These are phyloP conservation scores for Pachyrhynchus sulphureomaculatus DNA, from an alignment of 1,140 invertebrate genomes.

Conservation along the genomic window DNA sequence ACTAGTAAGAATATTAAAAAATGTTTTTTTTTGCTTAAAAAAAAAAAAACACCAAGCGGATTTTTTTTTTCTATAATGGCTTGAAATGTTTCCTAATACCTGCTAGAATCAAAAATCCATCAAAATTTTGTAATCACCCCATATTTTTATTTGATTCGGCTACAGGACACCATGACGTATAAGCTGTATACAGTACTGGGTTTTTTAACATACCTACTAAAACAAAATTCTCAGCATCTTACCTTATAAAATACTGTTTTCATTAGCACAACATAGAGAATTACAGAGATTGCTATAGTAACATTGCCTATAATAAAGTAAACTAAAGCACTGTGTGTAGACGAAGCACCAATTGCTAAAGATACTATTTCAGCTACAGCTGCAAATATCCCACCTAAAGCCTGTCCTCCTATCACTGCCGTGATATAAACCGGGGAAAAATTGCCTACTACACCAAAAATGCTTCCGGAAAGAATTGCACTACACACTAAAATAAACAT, in stretches of 20 bases:
- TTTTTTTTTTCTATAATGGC: too few species aligned
- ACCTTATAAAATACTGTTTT: conserved; percentile 72
- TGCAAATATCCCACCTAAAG: conserved; percentile 86
- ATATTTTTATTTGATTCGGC: too few species aligned
- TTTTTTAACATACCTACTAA: too few species aligned
- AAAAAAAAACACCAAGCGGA: too few species aligned
- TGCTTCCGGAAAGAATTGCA: conserved; percentile 78
- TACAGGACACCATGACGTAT: too few species aligned
- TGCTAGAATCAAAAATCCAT: too few species aligned
- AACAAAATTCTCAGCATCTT: too few species aligned
- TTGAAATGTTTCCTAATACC: too few species aligned
- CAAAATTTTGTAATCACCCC: too few species aligned
- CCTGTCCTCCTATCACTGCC: conserved; percentile 84
- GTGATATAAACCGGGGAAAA: conserved; percentile 87
- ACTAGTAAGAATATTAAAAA: too few species aligned
- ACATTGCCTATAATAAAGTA: conserved; percentile 84
- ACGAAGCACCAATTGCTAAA: conserved; percentile 77
- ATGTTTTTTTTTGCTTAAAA: too few species aligned
- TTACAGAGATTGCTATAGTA: conserved; percentile 68
- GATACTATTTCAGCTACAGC: conserved; percentile 80
- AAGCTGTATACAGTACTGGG: too few species aligned
- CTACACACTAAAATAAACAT: conserved; percentile 63
- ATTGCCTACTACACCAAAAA: conserved; percentile 81
- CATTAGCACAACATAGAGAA: conserved; percentile 70
- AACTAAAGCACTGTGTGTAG: conserved; percentile 76